Percentiles rank a stretch among this genome's conserved stretches.
Evolutionary conservation across 2,797 vertebrate genomes (phyloP).

Genomic region (Crenuchus spilurus): DNA sequence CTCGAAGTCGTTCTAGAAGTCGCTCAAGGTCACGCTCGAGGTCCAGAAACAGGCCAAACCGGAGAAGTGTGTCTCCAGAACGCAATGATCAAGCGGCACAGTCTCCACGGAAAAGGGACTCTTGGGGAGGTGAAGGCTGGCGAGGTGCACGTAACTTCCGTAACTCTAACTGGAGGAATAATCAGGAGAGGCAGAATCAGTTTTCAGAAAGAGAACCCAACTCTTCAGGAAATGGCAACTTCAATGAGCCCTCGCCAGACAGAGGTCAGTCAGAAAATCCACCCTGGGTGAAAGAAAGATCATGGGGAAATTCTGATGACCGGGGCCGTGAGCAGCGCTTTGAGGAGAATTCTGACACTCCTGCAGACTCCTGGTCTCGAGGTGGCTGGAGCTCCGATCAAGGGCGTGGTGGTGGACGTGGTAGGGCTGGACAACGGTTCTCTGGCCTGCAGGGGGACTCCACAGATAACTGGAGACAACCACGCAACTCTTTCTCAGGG

Average conservation of each 20-base stretch:
- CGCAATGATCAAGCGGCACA: slow-evolving; percentile 77
- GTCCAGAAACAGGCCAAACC: slow-evolving; percentile 82
- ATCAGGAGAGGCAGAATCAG: slow-evolving; percentile 76
- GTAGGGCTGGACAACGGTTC: slow-evolving; percentile 75
- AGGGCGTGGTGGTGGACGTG: slow-evolving; percentile 77
- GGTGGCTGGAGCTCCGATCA: slow-evolving; percentile 78
- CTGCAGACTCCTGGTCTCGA: slow-evolving; percentile 80
- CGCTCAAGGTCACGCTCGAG: slow-evolving; percentile 74
- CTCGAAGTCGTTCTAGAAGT: slow-evolving; percentile 82
- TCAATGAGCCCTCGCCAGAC: slow-evolving; percentile 76
- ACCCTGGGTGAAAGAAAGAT: slow-evolving; percentile 90
- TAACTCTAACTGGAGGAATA: slow-evolving; percentile 77
- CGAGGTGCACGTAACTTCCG: slow-evolving; percentile 78
- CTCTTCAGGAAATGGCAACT: slow-evolving; percentile 70
- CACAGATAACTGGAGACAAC: slow-evolving; percentile 85
- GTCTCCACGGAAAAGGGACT: slow-evolving; percentile 87
- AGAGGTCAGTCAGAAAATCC: slow-evolving; percentile 84
- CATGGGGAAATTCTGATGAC: slow-evolving; percentile 74
- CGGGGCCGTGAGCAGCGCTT: slow-evolving; percentile 74
- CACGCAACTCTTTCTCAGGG: slow-evolving; percentile 88
- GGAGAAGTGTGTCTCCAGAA: slow-evolving; percentile 71
- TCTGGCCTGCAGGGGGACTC: slow-evolving; percentile 80
- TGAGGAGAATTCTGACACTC: slow-evolving; percentile 77
- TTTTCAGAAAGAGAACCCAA: slow-evolving; percentile 76
- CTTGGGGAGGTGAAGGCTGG: slow-evolving; percentile 81